Base-by-base conservation (phyloP, 2,888 invertebrate species). In the Leptarthrus brevirostris region DNA sequence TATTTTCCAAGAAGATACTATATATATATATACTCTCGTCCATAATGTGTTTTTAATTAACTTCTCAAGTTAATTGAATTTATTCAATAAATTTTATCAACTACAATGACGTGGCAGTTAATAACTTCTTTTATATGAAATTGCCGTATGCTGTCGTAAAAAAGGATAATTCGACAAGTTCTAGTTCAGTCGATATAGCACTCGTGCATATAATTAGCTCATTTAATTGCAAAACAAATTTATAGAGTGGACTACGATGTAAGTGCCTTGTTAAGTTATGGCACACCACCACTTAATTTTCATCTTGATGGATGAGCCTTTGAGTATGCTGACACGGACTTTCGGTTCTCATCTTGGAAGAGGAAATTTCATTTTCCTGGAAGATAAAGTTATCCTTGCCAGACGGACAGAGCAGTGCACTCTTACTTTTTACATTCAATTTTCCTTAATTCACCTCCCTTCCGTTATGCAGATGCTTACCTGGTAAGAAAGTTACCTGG, bases 391-490 rank as follows among this genome's bases (percentile, higher is more conserved):
- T 64, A 47, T 64, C 47, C 44, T 22, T 34, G 47, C 24, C 64
- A 12, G 44, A 22, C 64, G 44, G 26, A 40, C 64, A 44, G 44
- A 64, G 24, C 6, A 24, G 64, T 52, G 52, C 30, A 52, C 69
- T 34, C 34, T 69, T 69, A 52, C 49, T 52, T 69, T 69, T 69
- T 69, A 69, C 69, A 69, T 69, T 69, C 69, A 69, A 69, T 69
- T 69, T 52, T 52, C 69, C 52, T 69, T 69, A 69, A 69, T 52
- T 69, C 69, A 69, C 52, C 69, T 52, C 18, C 36, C 26, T n/a
- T 18, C 24, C 52, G 52, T 44, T 69, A 69, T 69, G 69, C 69
- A 69, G 52, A 52, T 52, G 34, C 69, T 49, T 69, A 20, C 69
- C 69, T 34, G 44, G 22, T 20, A 69, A 69, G 69, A 52, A 66